Conservation (phyloP, 2,797 vertebrate genomes). For the Tapirus indicus region DNA sequence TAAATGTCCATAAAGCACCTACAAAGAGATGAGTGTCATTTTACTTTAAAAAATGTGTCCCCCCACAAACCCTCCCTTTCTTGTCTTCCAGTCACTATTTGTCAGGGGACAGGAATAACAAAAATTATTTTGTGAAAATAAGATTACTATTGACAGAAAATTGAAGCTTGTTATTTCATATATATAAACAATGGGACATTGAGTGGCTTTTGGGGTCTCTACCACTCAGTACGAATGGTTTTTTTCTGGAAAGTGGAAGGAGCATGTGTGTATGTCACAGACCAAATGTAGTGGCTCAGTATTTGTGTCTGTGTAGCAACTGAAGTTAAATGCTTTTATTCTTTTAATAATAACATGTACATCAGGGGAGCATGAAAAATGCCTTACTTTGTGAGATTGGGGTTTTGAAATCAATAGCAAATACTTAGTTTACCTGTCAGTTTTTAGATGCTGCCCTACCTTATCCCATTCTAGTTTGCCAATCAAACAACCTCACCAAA, state of each 20-base stretch:
- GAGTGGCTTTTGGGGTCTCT: slow-evolving; percentile 20
- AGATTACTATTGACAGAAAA: slow-evolving; percentile 64
- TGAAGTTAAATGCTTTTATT: neutral
- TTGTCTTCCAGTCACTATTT: neutral
- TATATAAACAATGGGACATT: slow-evolving; percentile 21
- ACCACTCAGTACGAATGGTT: neutral
- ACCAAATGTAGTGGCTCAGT: neutral
- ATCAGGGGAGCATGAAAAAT: neutral
- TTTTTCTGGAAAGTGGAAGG: slow-evolving; percentile 39
- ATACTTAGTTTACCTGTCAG: neutral
- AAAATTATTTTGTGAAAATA: slow-evolving; percentile 60
- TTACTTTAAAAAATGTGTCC: slow-evolving; percentile 46
- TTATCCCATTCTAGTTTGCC: neutral
- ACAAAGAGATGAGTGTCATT: slow-evolving; percentile 31
- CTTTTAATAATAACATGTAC: slow-evolving; percentile 5
- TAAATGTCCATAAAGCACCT: slow-evolving; percentile 39
- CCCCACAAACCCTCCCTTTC: neutral
- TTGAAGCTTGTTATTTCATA: neutral
- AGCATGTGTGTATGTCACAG: neutral
- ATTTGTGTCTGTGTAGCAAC: neutral
- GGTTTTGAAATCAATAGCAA: slow-evolving; percentile 27
- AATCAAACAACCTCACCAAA: neutral
- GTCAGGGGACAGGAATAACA: neutral
- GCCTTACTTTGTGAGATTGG: neutral
- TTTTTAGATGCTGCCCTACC: neutral